Base-by-base conservation (phyloP, 1,140 invertebrate species). In the Asobara japonica region DNA sequence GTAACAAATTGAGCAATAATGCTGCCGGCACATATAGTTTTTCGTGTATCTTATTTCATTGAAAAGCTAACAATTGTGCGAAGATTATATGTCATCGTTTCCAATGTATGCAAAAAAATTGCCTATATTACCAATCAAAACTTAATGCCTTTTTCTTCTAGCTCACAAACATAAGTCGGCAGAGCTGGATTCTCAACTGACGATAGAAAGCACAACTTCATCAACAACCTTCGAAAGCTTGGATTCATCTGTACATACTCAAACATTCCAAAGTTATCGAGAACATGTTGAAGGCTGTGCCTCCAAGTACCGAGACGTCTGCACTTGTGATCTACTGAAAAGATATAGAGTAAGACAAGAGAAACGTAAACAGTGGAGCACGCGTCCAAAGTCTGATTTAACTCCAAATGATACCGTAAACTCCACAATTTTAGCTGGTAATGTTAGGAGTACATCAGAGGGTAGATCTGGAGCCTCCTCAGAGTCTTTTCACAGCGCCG, bases 61-160 rank as follows among this genome's bases (percentile, higher is more conserved):
- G n/a, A n/a, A n/a, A n/a, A n/a, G n/a, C n/a, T n/a, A 33, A 33
- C 31, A 33, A 33, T 6, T 33, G 5, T 33, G 31, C 5, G 11
- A 33, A 33, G 11, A 33, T 33, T 33, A 6, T 33, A 33, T 11
- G n/a, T 38, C n/a, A 38, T n/a, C 2, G 8, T 38, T 13, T 4
- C n/a, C 36, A 38, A 38, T 7, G n/a, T 38, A 38, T 38, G 8
- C n/a, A 38, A 38, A 3, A 38, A 3, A 1, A 38, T n/a, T n/a
- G n/a, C n/a, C n/a, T n/a, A n/a, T n/a, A n/a, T 65, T 38, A 65
- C 25, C 62, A 1, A n/a, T 65, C 18, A 31, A n/a, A 67, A 67
- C 11, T 41, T 45, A 45, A 13, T 67, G 25, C 29, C 6, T 16
- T n/a, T 30, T n/a, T 45, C 25, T 68, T 48, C 13, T 68, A 48